Percentiles rank a stretch among this genome's conserved stretches.
Evolutionary conservation across 1,140 invertebrate genomes (phyloP).

Genomic region (Drosophila tristis): DNA sequence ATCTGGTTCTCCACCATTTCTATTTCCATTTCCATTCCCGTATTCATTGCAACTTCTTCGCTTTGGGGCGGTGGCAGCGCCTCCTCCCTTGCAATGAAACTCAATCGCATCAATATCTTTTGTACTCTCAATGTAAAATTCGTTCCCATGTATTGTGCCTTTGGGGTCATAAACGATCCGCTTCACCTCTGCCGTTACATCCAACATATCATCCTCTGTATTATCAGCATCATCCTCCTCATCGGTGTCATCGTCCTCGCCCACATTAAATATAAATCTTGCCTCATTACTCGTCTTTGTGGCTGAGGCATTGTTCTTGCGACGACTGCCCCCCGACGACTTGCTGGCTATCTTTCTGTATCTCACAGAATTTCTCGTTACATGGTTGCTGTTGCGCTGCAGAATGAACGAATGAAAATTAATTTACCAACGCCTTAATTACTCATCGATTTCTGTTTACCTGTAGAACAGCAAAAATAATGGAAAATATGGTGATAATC

Average conservation of each 20-base stretch:
- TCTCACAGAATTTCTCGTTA: constrained; percentile 64
- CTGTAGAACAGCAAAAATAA: constrained; percentile 89
- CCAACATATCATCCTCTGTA: constrained; percentile 49
- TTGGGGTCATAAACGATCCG: constrained; percentile 55
- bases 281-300: constrained; percentile 50
- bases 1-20: not conserved
- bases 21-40: constrained; percentile 14
- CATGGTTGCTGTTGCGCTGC: constrained; percentile 69
- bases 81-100: constrained; percentile 56
- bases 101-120: constrained; percentile 80
- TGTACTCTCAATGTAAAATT: constrained; percentile 78
- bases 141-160: constrained; percentile 62
- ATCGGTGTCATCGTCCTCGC: constrained; percentile 60
- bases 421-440: not conserved
- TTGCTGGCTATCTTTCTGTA: constrained; percentile 63
- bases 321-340: constrained; percentile 15
- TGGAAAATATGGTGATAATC: constrained; percentile 87
- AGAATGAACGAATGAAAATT: not conserved
- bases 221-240: constrained; percentile 55
- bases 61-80: constrained; percentile 2
- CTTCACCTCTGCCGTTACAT: constrained; percentile 22
- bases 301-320: constrained; percentile 11
- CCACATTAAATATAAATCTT: constrained; percentile 70
- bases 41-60: constrained; percentile 26
- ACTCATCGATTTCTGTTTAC: constrained; percentile 73